Evolutionary conservation across 2,797 vertebrate species (phyloP).

Genomic region (Echiichthys vipera): DNA sequence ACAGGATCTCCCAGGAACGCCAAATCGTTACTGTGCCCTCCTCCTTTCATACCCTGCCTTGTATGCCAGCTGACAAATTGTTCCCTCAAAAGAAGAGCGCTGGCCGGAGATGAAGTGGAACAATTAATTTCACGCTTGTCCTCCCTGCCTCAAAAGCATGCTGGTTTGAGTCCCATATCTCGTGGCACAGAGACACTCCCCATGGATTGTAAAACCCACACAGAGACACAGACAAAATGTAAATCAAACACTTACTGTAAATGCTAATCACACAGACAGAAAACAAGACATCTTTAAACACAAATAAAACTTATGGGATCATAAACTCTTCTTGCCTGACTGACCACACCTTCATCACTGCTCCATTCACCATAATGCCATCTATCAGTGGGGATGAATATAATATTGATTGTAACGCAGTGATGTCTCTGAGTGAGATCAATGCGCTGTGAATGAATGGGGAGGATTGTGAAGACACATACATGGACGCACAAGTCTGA

Average conservation of each 20-base stretch:
- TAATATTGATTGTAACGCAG: conserved; percentile 87
- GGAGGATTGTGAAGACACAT: conserved; percentile 72
- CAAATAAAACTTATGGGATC: conserved; percentile 33
- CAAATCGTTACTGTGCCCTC: conserved; percentile 48
- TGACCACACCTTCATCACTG: conserved; percentile 27
- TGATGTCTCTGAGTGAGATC: conserved; percentile 85
- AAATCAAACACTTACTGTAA: conserved; percentile 43
- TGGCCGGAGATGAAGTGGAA: conserved; percentile 94
- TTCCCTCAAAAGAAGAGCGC: conserved; percentile 91
- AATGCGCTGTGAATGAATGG: conserved; percentile 78
- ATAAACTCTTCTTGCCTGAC: conserved; percentile 34
- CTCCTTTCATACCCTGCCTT: conserved; percentile 66
- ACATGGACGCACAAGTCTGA: conserved; percentile 71
- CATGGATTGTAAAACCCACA: conserved; percentile 64
- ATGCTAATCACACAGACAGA: conserved; percentile 48
- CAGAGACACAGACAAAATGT: conserved; percentile 26
- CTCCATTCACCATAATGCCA: conserved; percentile 82
- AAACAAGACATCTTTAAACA: conserved; percentile 54
- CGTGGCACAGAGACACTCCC: conserved; percentile 82
- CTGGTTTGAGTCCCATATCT: conserved; percentile 93
- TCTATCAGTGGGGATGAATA: conserved; percentile 84
- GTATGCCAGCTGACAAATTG: conserved; percentile 89
- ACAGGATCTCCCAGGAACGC: conserved; percentile 78
- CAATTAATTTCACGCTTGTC: conserved; percentile 99
- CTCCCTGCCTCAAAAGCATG: conserved; percentile 90